Evolutionary conservation across 2,797 vertebrate genomes (phyloP), one percentile per base, ranked within the genome.

Genomic region (Poeciliopsis presidionis): DNA sequence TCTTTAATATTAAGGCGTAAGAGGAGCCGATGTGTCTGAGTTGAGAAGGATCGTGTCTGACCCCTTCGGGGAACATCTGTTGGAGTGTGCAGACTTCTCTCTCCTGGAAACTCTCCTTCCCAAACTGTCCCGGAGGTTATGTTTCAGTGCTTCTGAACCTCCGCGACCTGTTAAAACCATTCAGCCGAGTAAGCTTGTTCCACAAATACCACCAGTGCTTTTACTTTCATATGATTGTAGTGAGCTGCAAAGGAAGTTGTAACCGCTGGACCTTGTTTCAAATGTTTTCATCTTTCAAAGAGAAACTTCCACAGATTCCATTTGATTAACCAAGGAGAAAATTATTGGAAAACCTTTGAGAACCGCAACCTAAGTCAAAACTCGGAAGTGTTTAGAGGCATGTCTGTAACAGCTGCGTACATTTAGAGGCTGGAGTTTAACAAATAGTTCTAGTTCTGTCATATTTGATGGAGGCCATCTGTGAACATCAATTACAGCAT

Each of bases 111-210:
- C 25, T 0, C 71, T 96, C 63, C 93, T 95, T 33, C 95, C 94
- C 67, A 96, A 96, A 73, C 92, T 98, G 73, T 96, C 96, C 20
- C 95, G 96, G 46, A 92, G 97, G 73, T 78, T 98, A 49, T 98
- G 97, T 79, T 91, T 97, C 79, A 95, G 95, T 1, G 95, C 97
- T 12, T 97, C 97, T 0, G 97, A 98, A 63, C 96, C 97, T 0
- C 97, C 97, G 0, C 94, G 87, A 3, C 96, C 97, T 0, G 80
- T 94, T 80, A 96, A 87, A 86, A 87, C 84, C 0, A 81, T 71
- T 0, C 61, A 77, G 12, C 90, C 89, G 28, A 94, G 97, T 98
- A 77, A 87, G 86, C 72, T 47, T 20, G 45, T 63, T 63, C 14
- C 55, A 1, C 0, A 43, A 41, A 67, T 2, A 41, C 41, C 1